Evolutionary conservation across 2,797 vertebrate genomes (phyloP), one percentile per base, ranked within the genome.

Genomic region (Champsocephalus gunnari): DNA sequence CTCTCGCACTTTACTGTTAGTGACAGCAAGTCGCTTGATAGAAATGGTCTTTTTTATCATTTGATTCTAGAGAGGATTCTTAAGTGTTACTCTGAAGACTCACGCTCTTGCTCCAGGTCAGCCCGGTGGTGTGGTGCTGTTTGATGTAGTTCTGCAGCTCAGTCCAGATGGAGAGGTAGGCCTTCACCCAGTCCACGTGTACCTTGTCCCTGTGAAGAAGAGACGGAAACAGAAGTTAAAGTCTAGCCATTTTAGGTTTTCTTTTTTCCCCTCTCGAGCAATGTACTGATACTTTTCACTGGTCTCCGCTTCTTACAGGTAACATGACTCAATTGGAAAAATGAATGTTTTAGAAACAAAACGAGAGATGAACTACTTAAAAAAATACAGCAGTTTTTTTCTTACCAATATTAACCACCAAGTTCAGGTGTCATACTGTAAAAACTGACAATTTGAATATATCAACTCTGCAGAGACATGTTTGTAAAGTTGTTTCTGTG

Each of bases 121-220:
- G 92, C 24, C 97, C 97, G 0, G 95, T 98, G 91, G 96, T 99
- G 92, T 99, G 97, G 86, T 96, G 92, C 83, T 97, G 91, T 74
- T 99, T 99, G 92, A 99, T 97, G 86, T 99, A 99, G 28, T 84
- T 84, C 80, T 98, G 97, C 84, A 99, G 88, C 56, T 97, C 96
- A 0, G 94, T 96, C 98, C 97, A 99, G 92, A 99, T 96, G 79
- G 89, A 92, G 86, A 98, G 73, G 44, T 98, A 98, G 72, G 96
- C 92, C 87, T 96, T 97, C 67, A 98, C 97, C 98, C 98, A 99
- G 44, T 99, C 96, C 89, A 97, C 96, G 0, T 99, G 98, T 3
- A 87, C 96, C 91, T 96, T 97, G 82, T 99, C 96, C 75, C 98
- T 99, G 83, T 19, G 8, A 84, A 12, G n/a, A 41, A 0, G 45